Evolutionary conservation across 2,888 invertebrate species (phyloP).

Genomic region (Drosophila algonquin): DNA sequence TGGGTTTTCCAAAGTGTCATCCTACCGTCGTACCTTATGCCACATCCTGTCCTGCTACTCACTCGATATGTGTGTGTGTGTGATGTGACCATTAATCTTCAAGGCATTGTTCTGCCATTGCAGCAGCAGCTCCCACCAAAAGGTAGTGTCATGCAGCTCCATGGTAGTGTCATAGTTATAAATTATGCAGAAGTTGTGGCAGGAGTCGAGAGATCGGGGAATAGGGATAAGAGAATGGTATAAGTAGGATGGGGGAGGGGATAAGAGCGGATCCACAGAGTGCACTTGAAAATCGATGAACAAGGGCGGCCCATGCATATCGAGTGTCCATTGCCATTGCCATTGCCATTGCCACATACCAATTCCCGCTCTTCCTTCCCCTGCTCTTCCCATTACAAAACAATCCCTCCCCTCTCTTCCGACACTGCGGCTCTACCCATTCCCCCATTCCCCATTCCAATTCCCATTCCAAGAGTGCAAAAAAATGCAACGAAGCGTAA

Average conservation of each 20-base stretch:
- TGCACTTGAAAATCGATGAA: constrained; percentile 69
- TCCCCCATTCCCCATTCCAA: constrained; percentile 8
- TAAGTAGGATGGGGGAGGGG: background rate
- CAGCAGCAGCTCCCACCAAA: background rate
- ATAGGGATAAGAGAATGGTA: background rate
- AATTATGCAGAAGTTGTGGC: constrained; percentile 65
- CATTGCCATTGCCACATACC: constrained; percentile 6
- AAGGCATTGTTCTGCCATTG: constrained; percentile 58
- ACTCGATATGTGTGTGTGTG: background rate
- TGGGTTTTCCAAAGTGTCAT: constrained; percentile 49
- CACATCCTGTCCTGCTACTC: constrained; percentile 8
- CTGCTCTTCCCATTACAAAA: too few relatives aligned
- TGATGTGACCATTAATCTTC: constrained; percentile 71
- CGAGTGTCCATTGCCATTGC: constrained; percentile 56
- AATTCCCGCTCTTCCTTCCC: background rate
- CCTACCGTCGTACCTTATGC: constrained; percentile 18
- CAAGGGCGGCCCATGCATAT: constrained; percentile 58
- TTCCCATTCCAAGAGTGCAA: constrained; percentile 53
- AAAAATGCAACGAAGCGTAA: constrained; percentile 74
- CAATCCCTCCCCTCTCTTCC: constrained; percentile 11
- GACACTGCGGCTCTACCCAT: constrained; percentile 11
- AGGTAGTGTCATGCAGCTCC: background rate
- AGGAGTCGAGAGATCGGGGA: constrained; percentile 33
- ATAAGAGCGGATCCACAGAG: background rate
- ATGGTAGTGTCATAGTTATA: constrained; percentile 67